Base-by-base conservation (phyloP, 2,113 vertebrate genomes). In the Otocyon megalotis region DNA sequence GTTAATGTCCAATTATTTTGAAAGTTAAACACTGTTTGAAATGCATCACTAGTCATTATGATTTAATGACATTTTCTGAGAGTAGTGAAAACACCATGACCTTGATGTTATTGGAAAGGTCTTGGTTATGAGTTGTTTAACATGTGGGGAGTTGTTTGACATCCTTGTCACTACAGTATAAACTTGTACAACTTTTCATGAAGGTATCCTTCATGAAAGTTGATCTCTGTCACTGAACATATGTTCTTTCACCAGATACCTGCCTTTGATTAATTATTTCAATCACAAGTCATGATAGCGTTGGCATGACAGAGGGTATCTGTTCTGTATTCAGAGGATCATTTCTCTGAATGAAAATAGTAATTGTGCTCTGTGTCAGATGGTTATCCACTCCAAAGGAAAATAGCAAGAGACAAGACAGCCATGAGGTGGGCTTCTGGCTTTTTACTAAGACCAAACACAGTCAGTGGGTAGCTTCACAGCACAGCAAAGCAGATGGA, bases 341-440 rank as follows among this genome's bases (percentile, higher is more conserved):
- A 92, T 63, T 77, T 72, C 37, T 93, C 76, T 76, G 35, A 92
- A 83, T 80, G n/a, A 89, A 97, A 87, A 69, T 67, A 48, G n/a
- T 69, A 58, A 62, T 89, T 95, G 11, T 84, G 8, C 90, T 85
- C 90, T 80, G 2, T 87, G 56, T 96, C 30, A 19, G 53, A 63
- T 90, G 43, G 43, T 80, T 93, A 88, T 96, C 43, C 48, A 10
- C 30, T 89, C 22, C 48, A 81, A 69, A 94, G 56, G n/a, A 84
- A 71, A 17, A 65, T 7, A 84, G 9, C 2, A 72, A 90, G 24
- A 24, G 37, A 17, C 50, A 85, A 60, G 62, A 69, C 3, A 63
- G 30, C 8, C 63, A 15, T 26, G 71, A 93, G 16, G 8, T 13
- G 43, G 19, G 11, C 16, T 65, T 81, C 79, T 58, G 63, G 35